Base-by-base conservation (phyloP, 2,113 vertebrate species). In the Oriolus oriolus region DNA sequence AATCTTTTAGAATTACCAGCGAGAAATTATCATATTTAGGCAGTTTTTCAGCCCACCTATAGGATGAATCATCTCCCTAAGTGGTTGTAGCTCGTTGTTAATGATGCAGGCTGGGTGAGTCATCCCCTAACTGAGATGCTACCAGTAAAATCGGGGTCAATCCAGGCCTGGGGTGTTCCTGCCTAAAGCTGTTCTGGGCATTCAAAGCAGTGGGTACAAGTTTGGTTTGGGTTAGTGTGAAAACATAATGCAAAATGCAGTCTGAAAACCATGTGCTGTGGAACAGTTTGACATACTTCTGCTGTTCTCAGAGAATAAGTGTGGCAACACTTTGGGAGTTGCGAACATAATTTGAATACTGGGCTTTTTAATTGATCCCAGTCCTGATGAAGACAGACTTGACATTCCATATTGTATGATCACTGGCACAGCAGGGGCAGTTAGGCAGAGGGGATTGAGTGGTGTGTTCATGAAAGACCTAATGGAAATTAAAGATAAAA, bases 401-500 rank as follows among this genome's bases (percentile, higher is more conserved):
- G 88, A 56, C 76, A 16, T 93, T 90, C 18, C 83, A 42, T 54
- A 16, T 27, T 37, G 6, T 30, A 13, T 76, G 91, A 94, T 96
- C 84, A 42, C 44, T 82, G 66, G 45, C 91, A 83, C 91, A 94
- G 84, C 87, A 94, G 87, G 89, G 61, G 81, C 65, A 71, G 65
- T 39, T 61, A 82, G 80, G 27, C 89, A 81, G 82, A 81, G 44
- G 52, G 52, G 70, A 59, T 24, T 68, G 79, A 95, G 69, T 45
- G 44, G 60, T 57, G 52, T 89, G 37, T 37, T 96, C 90, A 70
- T 84, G 79, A 88, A 94, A 93, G 75, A 41, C n/a, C 84, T 85
- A 73, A 87, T 61, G 70, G 85, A 96, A 96, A 94, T 94, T 84
- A 84, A 94, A 96, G 95, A 85, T 74, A 74, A 90, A 87, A 68